A percentile compares a stretch with the other conserved stretches of the same genome.
Conservation (phyloP, 1,140 invertebrate species). For the Ooceraea biroi region DNA sequence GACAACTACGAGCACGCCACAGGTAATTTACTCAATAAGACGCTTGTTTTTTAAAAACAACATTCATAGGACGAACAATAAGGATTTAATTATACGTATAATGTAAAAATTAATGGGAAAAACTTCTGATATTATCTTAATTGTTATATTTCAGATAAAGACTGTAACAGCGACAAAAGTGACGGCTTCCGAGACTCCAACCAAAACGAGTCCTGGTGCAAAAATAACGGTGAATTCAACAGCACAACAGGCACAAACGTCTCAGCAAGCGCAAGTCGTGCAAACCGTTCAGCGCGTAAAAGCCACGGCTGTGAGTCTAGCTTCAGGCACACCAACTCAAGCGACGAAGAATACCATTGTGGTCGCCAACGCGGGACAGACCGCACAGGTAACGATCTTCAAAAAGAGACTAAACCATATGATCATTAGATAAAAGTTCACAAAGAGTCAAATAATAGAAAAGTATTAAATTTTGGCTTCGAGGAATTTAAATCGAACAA, state of each 20-base stretch:
- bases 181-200: slow-evolving; percentile 66
- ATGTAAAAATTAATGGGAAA: neutral
- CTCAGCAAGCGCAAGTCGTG: slow-evolving; percentile 67
- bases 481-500: slow-evolving; percentile 16
- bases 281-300: slow-evolving; percentile 77
- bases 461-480: slow-evolving; percentile 2
- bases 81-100: slow-evolving; percentile 4
- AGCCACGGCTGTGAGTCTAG: slow-evolving; percentile 68
- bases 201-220: slow-evolving; percentile 73
- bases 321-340: slow-evolving; percentile 69
- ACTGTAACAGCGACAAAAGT: slow-evolving; percentile 61
- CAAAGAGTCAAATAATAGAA: neutral
- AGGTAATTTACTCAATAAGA: slow-evolving; percentile 56
- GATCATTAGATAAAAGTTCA: neutral
- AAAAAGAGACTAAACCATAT: neutral
- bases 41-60: neutral
- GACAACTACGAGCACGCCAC: slow-evolving; percentile 67
- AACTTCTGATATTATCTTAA: neutral
- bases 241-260: slow-evolving; percentile 62
- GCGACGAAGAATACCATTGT: slow-evolving; percentile 81
- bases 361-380: slow-evolving; percentile 82
- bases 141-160: slow-evolving; percentile 61
- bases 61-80: neutral
- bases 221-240: slow-evolving; percentile 71
- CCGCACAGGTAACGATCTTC: slow-evolving; percentile 76